Conservation (phyloP, 2,888 invertebrate species). For the Drosophila villosipedis region DNA sequence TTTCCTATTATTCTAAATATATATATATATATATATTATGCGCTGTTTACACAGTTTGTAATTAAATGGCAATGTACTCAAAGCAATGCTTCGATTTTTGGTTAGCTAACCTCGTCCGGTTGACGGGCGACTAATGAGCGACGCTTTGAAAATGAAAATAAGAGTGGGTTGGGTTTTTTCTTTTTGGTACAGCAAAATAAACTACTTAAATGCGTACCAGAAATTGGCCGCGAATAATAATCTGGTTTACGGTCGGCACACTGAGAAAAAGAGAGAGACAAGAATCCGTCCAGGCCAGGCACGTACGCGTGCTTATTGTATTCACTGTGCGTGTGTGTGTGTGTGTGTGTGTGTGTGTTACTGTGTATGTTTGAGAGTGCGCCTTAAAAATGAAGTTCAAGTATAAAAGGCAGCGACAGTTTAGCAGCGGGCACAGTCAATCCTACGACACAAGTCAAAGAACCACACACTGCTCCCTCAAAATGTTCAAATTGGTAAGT, state of each 20-base stretch:
- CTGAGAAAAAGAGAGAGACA: slow-evolving; percentile 12
- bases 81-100: slow-evolving; percentile 13
- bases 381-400: slow-evolving; percentile 69
- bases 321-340: slow-evolving; percentile 38
- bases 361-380: slow-evolving; percentile 5
- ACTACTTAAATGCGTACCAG: slow-evolving; percentile 45
- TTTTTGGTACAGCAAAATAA: slow-evolving; percentile 17
- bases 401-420: slow-evolving; percentile 78
- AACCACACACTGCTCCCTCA: slow-evolving; percentile 65
- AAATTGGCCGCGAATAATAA: slow-evolving; percentile 74
- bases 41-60: slow-evolving; percentile 12
- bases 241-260: slow-evolving; percentile 64
- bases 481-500: slow-evolving; percentile 85
- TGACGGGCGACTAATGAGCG: slow-evolving; percentile 67
- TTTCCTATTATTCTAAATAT: neutral
- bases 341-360: slow-evolving; percentile 9
- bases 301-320: slow-evolving; percentile 66
- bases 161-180: slow-evolving; percentile 64
- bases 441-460: slow-evolving; percentile 79
- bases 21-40: neutral
- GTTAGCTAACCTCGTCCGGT: slow-evolving; percentile 17
- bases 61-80: slow-evolving; percentile 35
- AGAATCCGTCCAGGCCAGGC: slow-evolving; percentile 73
- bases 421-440: slow-evolving; percentile 61
- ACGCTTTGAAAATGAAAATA: slow-evolving; percentile 69